Evolutionary conservation across 1,140 invertebrate genomes (phyloP).

Genomic region (Drosophila teissieri): DNA sequence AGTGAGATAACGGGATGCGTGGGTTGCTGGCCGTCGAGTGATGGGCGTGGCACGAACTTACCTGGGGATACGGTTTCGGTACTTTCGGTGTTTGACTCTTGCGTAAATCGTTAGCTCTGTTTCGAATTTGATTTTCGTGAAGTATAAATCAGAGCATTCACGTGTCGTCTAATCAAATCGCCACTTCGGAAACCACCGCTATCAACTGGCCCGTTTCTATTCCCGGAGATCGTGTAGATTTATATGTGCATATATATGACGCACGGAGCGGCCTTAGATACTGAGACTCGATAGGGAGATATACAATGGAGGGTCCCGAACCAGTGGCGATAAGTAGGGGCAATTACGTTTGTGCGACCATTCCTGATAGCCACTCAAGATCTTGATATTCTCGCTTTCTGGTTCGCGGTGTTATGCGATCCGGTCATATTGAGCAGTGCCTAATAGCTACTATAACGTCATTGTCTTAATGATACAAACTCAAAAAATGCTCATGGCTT

Average conservation of each 20-base stretch:
- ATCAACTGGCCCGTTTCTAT: conserved; percentile 9
- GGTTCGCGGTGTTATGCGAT: conserved; percentile 28
- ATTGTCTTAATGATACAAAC: conserved; percentile 20
- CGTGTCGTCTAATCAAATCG: conserved; percentile 34
- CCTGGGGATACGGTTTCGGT: conserved; percentile 33
- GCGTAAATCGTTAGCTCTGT: conserved; percentile 13
- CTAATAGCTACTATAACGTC: conserved; percentile 19
- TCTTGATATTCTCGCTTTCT: conserved; percentile 35
- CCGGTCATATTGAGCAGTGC: conserved; percentile 7
- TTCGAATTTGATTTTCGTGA: conserved; percentile 41
- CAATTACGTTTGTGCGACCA: conserved; percentile 42
- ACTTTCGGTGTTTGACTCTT: conserved; percentile 20
- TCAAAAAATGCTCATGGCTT: conserved; percentile 8
- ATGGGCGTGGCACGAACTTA: conserved; percentile 10
- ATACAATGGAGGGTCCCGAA: conserved; percentile 34
- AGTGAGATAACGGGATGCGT: not conserved
- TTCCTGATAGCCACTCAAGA: conserved; percentile 25
- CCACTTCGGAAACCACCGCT: conserved; percentile 35
- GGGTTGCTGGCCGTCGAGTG: not conserved
- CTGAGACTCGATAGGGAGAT: conserved; percentile 45
- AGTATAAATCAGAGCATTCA: conserved; percentile 63
- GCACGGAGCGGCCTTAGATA: conserved; percentile 37
- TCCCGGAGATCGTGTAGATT: conserved; percentile 2
- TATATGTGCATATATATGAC: conserved; percentile 18
- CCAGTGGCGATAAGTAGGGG: conserved; percentile 33